These are phyloP conservation scores for Trilocha varians DNA, from an alignment of 2,888 invertebrate species.

Conservation along the genomic window DNA sequence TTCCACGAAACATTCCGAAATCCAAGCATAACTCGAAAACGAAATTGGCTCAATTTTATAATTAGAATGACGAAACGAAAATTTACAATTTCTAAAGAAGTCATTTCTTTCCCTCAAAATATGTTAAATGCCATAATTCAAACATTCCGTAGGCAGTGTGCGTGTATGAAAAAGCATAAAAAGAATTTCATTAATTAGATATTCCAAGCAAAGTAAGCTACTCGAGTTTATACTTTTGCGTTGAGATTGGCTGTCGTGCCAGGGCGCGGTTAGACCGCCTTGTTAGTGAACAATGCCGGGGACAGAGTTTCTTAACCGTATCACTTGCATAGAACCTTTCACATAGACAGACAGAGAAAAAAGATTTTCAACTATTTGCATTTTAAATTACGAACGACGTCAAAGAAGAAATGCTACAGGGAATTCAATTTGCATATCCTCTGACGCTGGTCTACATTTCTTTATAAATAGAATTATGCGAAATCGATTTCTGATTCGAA, in stretches of 20 bases:
- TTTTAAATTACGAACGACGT: conserved; percentile 13
- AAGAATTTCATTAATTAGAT: not conserved
- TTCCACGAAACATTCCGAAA: too few relatives aligned
- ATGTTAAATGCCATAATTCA: not conserved
- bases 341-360: conserved; percentile 11
- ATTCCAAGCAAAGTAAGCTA: conserved; percentile 2
- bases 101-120: not conserved
- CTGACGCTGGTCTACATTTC: not conserved
- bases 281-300: conserved; percentile 61
- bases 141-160: not conserved
- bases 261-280: conserved; percentile 54
- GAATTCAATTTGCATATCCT: not conserved
- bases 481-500: not conserved
- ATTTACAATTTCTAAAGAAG: not conserved
- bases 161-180: not conserved
- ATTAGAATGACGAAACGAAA: not conserved
- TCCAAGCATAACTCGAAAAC: not conserved
- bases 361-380: conserved; percentile 25
- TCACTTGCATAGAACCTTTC: conserved; percentile 23
- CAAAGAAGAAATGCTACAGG: conserved; percentile 3
- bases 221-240: conserved; percentile 23
- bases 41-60: not conserved
- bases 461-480: not conserved
- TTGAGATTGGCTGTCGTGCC: conserved; percentile 45
- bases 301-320: conserved; percentile 24